Conservation (phyloP, 2,113 vertebrate species). For the Sprattus sprattus region DNA sequence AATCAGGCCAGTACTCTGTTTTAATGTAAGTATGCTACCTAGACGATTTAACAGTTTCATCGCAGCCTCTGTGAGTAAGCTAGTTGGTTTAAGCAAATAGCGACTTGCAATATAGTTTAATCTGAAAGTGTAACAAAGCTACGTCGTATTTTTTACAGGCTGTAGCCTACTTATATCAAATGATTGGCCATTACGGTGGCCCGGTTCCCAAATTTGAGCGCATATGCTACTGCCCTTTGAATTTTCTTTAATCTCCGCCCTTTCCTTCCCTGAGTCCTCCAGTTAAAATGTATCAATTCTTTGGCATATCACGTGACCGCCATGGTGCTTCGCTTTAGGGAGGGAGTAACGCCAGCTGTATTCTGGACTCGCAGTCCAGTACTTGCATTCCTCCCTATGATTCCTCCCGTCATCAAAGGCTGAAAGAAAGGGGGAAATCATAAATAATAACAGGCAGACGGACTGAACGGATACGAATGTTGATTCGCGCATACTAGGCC, state of each 20-base stretch:
- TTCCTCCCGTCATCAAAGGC: slow-evolving; percentile 73
- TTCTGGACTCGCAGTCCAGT: slow-evolving; percentile 58
- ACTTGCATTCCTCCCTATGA: slow-evolving; percentile 74
- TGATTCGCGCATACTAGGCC: slow-evolving; percentile 39
- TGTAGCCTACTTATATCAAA: not conserved
- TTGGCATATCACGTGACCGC: slow-evolving; percentile 72
- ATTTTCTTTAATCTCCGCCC: slow-evolving; percentile 2
- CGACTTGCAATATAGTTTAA: no score
- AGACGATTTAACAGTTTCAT: no score
- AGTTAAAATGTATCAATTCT: slow-evolving; percentile 67
- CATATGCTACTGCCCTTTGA: slow-evolving; percentile 7
- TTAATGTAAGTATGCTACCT: no score
- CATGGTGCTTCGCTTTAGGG: slow-evolving; percentile 61
- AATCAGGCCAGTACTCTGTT: no score
- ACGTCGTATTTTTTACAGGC: not conserved
- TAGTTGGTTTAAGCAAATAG: no score
- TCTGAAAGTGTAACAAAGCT: no score
- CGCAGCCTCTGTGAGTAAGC: no score
- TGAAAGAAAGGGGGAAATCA: slow-evolving; percentile 58
- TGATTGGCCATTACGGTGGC: not conserved
- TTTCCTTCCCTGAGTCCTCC: slow-evolving; percentile 56
- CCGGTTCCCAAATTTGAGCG: not conserved
- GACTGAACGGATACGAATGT: slow-evolving; percentile 58
- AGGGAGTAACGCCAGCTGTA: slow-evolving; percentile 50
- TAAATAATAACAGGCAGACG: slow-evolving; percentile 62